Evolutionary conservation across 2,888 invertebrate species (phyloP).

Genomic region (Tipula vernalis): DNA sequence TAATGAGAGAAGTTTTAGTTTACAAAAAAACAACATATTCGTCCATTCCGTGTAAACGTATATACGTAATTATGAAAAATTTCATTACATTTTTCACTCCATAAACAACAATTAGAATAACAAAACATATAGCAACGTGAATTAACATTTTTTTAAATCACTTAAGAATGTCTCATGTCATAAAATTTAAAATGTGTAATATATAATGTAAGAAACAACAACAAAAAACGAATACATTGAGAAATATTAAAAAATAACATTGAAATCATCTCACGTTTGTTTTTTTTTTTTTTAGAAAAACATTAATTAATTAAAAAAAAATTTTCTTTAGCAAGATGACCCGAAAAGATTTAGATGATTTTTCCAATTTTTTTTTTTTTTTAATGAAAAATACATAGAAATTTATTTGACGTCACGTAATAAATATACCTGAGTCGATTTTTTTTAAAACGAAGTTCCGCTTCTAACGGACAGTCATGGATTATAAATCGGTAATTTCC

Average conservation of each 20-base stretch:
- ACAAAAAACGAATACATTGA: background rate
- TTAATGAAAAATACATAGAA: background rate
- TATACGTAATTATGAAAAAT: background rate
- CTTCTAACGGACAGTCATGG: slow-evolving; percentile 35
- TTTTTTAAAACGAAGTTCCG: slow-evolving; percentile 33
- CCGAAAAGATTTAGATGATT: background rate
- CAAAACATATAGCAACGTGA: background rate
- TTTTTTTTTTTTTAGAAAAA: background rate
- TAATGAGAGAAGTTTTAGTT: background rate
- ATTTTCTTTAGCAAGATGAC: background rate
- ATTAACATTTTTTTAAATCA: background rate
- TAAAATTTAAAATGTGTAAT: background rate
- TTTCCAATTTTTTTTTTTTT: background rate
- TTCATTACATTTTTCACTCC: background rate
- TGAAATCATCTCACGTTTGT: background rate
- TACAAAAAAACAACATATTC: background rate
- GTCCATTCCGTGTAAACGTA: background rate
- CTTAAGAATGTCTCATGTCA: background rate
- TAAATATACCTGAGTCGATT: slow-evolving; percentile 14
- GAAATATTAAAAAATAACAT: background rate
- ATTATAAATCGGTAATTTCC: slow-evolving; percentile 32
- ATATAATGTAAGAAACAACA: background rate
- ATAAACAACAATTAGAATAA: background rate
- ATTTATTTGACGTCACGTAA: background rate
- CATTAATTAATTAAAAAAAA: background rate